Evolutionary conservation across 2,888 invertebrate genomes (phyloP), one percentile per base, ranked within the genome.

Genomic region (Lagria hirta): DNA sequence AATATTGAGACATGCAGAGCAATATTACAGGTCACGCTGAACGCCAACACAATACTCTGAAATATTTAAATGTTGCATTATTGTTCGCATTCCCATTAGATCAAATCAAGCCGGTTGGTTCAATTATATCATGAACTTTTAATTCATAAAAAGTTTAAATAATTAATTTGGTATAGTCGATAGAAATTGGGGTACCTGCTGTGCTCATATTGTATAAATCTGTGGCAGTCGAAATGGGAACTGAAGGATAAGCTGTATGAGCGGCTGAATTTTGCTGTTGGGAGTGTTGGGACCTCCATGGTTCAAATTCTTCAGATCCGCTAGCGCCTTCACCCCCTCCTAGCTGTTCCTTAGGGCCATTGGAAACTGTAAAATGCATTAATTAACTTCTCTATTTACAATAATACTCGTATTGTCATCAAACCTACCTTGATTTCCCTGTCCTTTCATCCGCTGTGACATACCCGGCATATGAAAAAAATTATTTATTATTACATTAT

Each of bases 391-490:
- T 24, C 17, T n/a, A 11, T 12, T 34, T n/a, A 15, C n/a, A 13
- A 28, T 8, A 34, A 22, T 6, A 6, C 7, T 8, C 20, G 4
- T 8, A 14, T 6, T 15, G 21, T 15, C n/a, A 13, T 3, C 10
- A 12, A 10, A 54, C 69, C 56, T 63, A 84, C 85, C 84, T 84
- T 84, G 84, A 76, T 84, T 85, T 80, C 84, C 85, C 81, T 85
- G 85, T 81, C 85, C 85, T 85, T 86, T 86, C 84, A 86, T 85
- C 82, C 85, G 86, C 86, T 86, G 74, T 59, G 71, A 64, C 60
- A 66, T 64, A 57, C 65, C 67, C 66, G 62, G 64, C 66, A 76
- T 76, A 80, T 77, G 79, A 75, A 80, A 79, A 77, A 75, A 73
- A 73, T n/a, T n/a, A n/a, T n/a, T n/a, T n/a, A n/a, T n/a, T n/a